These are phyloP conservation scores for Metopolophium dirhodum DNA, from an alignment of 1,140 invertebrate species.

Conservation along the genomic window DNA sequence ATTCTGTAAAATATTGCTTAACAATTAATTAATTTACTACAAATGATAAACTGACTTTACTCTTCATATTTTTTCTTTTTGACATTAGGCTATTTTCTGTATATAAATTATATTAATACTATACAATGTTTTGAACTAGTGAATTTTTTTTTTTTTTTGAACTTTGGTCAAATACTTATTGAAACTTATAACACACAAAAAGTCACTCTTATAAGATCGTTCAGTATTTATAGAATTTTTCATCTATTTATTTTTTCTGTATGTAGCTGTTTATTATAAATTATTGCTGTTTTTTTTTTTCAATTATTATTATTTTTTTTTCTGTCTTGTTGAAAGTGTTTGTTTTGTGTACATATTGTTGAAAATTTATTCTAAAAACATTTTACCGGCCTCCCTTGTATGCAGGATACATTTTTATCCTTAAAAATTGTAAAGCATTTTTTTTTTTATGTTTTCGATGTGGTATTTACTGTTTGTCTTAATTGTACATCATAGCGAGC, in stretches of 20 bases:
- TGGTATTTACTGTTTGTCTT: constrained; percentile 41
- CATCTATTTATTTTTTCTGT: constrained; percentile 34
- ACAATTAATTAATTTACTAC: constrained; percentile 51
- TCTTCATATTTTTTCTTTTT: constrained; percentile 53
- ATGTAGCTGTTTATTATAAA: constrained; percentile 51
- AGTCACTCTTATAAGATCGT: constrained; percentile 42
- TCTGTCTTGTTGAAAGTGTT: constrained; percentile 49
- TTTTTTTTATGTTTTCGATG: constrained; percentile 15
- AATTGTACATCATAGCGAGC: constrained; percentile 35
- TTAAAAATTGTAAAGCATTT: constrained; percentile 19
- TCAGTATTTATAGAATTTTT: constrained; percentile 55
- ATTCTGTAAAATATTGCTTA: constrained; percentile 55
- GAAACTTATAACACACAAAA: constrained; percentile 40
- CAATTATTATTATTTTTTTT: constrained; percentile 52
- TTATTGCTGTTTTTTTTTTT: constrained; percentile 53
- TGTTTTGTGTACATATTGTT: constrained; percentile 56
- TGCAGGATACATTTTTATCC: constrained; percentile 49
- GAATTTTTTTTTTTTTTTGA: constrained; percentile 55
- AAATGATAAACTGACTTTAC: constrained; percentile 50
- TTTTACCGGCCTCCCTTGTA: constrained; percentile 47
- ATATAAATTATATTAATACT: constrained; percentile 51
- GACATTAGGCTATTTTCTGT: constrained; percentile 54
- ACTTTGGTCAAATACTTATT: constrained; percentile 57
- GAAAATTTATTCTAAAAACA: constrained; percentile 53
- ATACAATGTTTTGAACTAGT: constrained; percentile 55